Conservation (phyloP, 2,113 vertebrate genomes). For the Egretta garzetta region DNA sequence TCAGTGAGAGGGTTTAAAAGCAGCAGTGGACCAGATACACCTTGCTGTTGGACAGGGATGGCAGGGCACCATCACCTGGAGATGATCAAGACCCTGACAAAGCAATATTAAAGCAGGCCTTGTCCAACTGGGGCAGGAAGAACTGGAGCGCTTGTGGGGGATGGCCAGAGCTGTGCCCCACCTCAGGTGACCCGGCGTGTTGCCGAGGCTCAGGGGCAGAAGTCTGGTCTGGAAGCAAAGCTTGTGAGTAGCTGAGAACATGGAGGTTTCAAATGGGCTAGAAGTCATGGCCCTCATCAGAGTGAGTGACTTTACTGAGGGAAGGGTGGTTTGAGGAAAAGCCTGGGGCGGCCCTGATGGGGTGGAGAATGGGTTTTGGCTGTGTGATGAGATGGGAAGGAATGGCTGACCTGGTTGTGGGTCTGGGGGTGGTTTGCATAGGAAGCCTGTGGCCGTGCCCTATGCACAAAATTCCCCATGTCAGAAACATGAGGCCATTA, state of each 20-base stretch:
- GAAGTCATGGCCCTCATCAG: background rate
- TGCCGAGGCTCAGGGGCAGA: background rate
- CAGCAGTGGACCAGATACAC: too few species aligned
- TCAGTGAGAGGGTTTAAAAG: background rate
- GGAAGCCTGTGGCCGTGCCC: background rate
- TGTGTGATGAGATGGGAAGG: background rate
- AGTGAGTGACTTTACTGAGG: background rate
- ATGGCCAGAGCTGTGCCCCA: too few species aligned
- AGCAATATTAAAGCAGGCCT: background rate
- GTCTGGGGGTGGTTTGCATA: background rate
- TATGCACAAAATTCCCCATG: rapidly evolving
- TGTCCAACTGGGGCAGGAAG: background rate
- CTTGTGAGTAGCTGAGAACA: background rate
- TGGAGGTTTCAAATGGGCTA: background rate
- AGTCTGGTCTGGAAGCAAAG: background rate
- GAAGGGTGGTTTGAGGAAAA: background rate
- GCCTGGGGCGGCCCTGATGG: background rate
- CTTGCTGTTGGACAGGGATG: background rate
- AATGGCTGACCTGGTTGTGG: background rate
- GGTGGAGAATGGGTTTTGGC: background rate
- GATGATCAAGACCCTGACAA: rapidly evolving
- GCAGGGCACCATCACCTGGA: background rate
- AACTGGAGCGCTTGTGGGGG: rapidly evolving
- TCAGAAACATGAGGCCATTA: rapidly evolving
- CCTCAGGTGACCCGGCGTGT: too few species aligned